Evolutionary conservation across 1,140 invertebrate genomes (phyloP).

Genomic region (Lordiphosa mommai): DNA sequence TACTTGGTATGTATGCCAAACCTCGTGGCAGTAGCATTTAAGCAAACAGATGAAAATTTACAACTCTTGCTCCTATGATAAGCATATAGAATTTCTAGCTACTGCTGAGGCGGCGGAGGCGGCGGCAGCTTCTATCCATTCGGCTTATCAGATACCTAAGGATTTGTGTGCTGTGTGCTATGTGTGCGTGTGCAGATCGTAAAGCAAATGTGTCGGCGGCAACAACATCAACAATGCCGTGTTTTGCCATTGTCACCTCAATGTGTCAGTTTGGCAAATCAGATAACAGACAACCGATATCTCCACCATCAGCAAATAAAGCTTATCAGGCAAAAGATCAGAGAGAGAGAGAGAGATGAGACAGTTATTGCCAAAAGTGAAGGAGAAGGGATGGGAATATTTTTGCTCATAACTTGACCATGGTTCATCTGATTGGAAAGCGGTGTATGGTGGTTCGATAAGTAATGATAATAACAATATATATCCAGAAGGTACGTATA

Average conservation of each 20-base stretch:
- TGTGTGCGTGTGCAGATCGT: slow-evolving; percentile 49
- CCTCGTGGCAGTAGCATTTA: no score
- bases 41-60: no score
- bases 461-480: no score
- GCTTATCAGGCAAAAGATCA: not conserved
- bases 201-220: slow-evolving; percentile 19
- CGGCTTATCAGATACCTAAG: slow-evolving; percentile 17
- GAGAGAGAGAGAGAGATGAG: not conserved
- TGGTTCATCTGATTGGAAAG: no score
- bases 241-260: slow-evolving; percentile 40
- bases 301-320: slow-evolving; percentile 10
- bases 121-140: not conserved
- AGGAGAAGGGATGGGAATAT: no score
- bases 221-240: slow-evolving; percentile 7
- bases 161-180: slow-evolving; percentile 2
- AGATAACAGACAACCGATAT: slow-evolving; percentile 48
- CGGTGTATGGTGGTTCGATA: no score
- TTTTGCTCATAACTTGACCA: no score
- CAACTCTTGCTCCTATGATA: no score
- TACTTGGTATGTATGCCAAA: no score
- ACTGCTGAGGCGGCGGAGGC: not conserved
- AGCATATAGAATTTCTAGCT: no score
- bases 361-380: not conserved
- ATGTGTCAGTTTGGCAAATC: slow-evolving; percentile 48
- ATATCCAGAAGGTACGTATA: no score